phyloP scores from a whole-genome alignment of 2,888 invertebrate species.

The Megamerina dolium region DNA sequence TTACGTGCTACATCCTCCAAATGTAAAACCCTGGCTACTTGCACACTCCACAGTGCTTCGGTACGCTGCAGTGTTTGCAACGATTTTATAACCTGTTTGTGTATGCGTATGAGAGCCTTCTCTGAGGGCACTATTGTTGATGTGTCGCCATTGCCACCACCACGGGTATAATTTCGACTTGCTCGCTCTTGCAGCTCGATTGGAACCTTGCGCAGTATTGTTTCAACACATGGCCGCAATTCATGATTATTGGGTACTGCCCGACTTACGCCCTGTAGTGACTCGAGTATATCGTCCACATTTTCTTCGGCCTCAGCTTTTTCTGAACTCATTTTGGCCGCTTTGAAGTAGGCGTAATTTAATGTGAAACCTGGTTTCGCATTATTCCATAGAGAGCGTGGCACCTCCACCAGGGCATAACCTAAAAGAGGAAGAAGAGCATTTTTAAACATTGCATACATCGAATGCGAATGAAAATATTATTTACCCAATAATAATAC shows the following conservation, averaged over 20 bases:
- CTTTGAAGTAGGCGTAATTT: slow-evolving; percentile 85
- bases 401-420: slow-evolving; percentile 94
- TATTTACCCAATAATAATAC: slow-evolving; percentile 70
- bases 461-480: background rate
- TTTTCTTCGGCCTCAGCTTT: slow-evolving; percentile 96
- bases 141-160: slow-evolving; percentile 52
- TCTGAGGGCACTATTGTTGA: slow-evolving; percentile 67
- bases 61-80: slow-evolving; percentile 88
- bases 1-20: slow-evolving; percentile 86
- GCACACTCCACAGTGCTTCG: slow-evolving; percentile 87
- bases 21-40: slow-evolving; percentile 71
- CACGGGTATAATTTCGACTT: slow-evolving; percentile 54
- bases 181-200: slow-evolving; percentile 70
- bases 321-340: slow-evolving; percentile 88
- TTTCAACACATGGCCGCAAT: slow-evolving; percentile 74
- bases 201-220: slow-evolving; percentile 83
- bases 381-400: slow-evolving; percentile 84
- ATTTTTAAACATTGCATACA: background rate
- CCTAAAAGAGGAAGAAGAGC: slow-evolving; percentile 43
- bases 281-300: slow-evolving; percentile 91
- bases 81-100: slow-evolving; percentile 87
- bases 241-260: slow-evolving; percentile 71
- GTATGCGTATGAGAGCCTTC: slow-evolving; percentile 81
- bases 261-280: slow-evolving; percentile 73
- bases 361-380: slow-evolving; percentile 79